Evolutionary conservation across 2,797 vertebrate genomes (phyloP).

Genomic region (Oophaga sylvatica): DNA sequence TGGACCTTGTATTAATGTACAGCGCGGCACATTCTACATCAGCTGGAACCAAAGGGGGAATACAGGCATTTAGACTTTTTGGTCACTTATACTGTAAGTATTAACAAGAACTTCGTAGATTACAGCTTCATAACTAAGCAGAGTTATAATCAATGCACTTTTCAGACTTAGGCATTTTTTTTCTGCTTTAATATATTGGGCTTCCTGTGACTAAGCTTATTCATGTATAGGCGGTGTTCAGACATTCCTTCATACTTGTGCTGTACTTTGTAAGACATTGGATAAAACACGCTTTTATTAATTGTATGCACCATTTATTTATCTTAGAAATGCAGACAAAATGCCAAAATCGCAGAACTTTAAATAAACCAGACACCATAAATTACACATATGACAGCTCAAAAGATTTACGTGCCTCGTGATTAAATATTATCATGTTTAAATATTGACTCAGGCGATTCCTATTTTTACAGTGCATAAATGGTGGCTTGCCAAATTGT

Average conservation of each 20-base stretch:
- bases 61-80: background rate
- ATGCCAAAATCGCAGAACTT: conserved; percentile 56
- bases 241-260: conserved; percentile 27
- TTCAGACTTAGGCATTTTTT: conserved; percentile 27
- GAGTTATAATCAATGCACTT: conserved; percentile 1
- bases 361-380: conserved; percentile 60
- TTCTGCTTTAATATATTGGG: background rate
- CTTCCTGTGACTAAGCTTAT: conserved; percentile 48
- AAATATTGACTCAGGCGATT: conserved; percentile 57
- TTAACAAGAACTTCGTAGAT: background rate
- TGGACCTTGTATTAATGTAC: background rate
- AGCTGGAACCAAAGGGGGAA: background rate
- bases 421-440: conserved; percentile 57
- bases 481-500: conserved; percentile 36
- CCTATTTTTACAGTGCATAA: conserved; percentile 41
- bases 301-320: conserved; percentile 53
- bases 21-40: too few species aligned
- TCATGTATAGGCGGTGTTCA: conserved; percentile 33
- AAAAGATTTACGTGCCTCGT: conserved; percentile 49
- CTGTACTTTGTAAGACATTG: conserved; percentile 42
- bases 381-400: conserved; percentile 50
- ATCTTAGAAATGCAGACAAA: conserved; percentile 45
- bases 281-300: conserved; percentile 59
- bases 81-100: background rate
- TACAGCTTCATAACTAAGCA: background rate